Percentiles rank a stretch among this genome's conserved stretches.
Conservation (phyloP, 2,113 vertebrate species). For the Bos indicus region DNA sequence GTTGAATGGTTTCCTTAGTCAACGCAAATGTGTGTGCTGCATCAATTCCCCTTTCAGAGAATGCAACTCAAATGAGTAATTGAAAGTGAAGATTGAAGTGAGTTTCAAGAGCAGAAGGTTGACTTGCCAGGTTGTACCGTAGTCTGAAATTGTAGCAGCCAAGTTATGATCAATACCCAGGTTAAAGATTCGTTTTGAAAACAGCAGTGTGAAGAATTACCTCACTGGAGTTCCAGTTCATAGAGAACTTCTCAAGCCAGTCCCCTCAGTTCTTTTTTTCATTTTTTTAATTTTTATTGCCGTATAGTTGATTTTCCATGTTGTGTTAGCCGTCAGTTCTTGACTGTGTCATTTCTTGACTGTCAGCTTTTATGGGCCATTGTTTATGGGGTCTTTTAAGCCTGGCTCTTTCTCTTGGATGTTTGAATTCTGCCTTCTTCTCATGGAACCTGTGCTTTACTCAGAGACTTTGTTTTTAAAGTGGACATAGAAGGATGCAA, state of each 20-base stretch:
- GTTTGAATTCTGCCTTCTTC: not conserved
- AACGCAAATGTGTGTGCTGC: conserved; percentile 59
- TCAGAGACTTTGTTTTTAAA: conserved; percentile 9
- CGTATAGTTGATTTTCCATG: not conserved
- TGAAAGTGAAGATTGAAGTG: conserved; percentile 48
- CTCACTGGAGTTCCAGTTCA: not conserved
- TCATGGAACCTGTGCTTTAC: not conserved
- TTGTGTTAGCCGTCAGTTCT: not conserved
- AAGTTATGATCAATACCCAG: conserved; percentile 34
- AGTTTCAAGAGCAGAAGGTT: conserved; percentile 31
- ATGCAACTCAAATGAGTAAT: conserved; percentile 53
- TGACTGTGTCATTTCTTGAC: not conserved
- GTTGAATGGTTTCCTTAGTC: conserved; percentile 68
- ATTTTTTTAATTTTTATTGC: not conserved
- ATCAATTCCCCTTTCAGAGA: conserved; percentile 66
- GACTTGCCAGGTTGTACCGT: not conserved
- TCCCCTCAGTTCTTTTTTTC: not conserved
- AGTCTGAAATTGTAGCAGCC: not conserved
- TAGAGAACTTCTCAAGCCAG: not conserved
- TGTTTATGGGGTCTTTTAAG: not conserved
- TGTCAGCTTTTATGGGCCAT: not conserved
- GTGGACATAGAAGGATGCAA: not conserved
- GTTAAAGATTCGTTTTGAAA: conserved; percentile 37
- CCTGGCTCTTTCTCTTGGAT: not conserved
- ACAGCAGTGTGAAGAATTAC: not conserved